Percentiles rank a stretch among this genome's conserved stretches.
phyloP scores from a whole-genome alignment of 2,797 vertebrate species.

The Erithacus rubecula region DNA sequence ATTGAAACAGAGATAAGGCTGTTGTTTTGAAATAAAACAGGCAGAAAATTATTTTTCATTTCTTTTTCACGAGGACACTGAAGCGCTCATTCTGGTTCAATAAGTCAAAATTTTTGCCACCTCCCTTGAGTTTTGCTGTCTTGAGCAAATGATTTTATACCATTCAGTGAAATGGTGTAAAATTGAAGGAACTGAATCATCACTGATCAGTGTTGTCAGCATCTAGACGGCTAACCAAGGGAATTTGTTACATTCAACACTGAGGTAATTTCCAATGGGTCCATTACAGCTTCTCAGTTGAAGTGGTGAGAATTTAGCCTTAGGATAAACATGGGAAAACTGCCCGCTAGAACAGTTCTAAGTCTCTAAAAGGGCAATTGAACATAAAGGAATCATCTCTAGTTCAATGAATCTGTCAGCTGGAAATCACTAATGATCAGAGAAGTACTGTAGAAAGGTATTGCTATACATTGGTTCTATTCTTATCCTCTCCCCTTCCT shows the following conservation, averaged over 20 bases:
- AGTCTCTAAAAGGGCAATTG: background rate
- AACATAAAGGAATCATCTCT: background rate
- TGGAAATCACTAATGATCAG: background rate
- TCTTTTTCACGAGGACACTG: background rate
- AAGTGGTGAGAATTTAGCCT: background rate
- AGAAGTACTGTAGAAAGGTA: background rate
- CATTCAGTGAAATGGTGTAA: background rate
- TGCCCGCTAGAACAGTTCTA: background rate
- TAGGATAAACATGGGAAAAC: background rate
- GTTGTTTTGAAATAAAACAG: background rate
- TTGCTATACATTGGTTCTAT: background rate
- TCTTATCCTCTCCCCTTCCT: background rate
- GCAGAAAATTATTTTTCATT: background rate
- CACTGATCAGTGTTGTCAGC: background rate
- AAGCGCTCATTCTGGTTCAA: background rate
- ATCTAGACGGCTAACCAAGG: background rate
- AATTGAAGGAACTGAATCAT: background rate
- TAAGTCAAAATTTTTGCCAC: background rate
- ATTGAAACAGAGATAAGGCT: background rate
- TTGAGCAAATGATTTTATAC: background rate
- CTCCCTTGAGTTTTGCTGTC: background rate
- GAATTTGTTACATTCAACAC: background rate
- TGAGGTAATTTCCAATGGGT: background rate
- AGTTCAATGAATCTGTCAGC: background rate
- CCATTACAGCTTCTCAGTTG: background rate